phyloP scores from a whole-genome alignment of 2,888 invertebrate species.

The Arge pagana region DNA sequence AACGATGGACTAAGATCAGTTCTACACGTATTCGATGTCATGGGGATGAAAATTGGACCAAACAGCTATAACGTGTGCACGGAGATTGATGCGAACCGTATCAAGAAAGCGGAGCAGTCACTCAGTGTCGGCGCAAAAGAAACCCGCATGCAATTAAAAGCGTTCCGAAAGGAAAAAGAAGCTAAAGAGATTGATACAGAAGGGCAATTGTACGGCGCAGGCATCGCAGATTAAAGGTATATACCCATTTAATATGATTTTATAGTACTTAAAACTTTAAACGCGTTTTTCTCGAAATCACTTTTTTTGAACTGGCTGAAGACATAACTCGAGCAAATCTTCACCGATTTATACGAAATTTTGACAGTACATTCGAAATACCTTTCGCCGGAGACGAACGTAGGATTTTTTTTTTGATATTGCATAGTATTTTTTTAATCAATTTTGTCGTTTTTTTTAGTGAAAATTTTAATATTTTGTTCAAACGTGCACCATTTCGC shows the following conservation, averaged over 20 bases:
- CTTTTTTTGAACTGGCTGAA: constrained; percentile 15
- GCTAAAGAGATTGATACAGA: not conserved
- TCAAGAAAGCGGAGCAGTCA: constrained; percentile 14
- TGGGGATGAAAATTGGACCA: too few species aligned
- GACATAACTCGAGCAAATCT: constrained; percentile 8
- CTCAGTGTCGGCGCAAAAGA: constrained; percentile 5
- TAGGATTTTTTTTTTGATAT: too few species aligned
- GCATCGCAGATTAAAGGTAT: constrained; percentile 13
- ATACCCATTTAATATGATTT: not conserved
- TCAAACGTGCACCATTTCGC: too few species aligned
- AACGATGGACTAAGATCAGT: too few species aligned
- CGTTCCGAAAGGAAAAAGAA: not conserved
- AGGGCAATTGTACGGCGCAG: constrained; percentile 16
- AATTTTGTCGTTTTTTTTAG: too few species aligned
- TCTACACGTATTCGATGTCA: too few species aligned
- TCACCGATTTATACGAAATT: constrained; percentile 12
- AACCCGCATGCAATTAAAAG: not conserved
- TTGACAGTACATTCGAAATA: not conserved
- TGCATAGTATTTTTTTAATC: too few species aligned
- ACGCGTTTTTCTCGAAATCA: constrained; percentile 24
- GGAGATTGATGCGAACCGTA: too few species aligned
- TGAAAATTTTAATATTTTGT: too few species aligned
- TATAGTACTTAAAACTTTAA: constrained; percentile 14
- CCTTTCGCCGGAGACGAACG: too few species aligned
- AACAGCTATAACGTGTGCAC: too few species aligned